phyloP scores from a whole-genome alignment of 2,888 invertebrate species.

The Lomographa bimaculata region DNA sequence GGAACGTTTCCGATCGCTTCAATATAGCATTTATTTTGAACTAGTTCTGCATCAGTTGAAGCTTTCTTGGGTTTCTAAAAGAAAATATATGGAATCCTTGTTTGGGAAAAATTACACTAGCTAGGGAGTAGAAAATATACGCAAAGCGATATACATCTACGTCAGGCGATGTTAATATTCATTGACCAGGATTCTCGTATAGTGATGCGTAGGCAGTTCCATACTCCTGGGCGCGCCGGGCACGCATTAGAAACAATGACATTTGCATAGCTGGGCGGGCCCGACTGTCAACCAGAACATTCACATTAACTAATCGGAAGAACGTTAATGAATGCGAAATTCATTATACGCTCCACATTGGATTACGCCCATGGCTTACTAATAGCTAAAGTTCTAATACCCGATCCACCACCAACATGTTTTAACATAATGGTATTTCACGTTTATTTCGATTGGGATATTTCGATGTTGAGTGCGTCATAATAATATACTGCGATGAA shows the following conservation, averaged over 20 bases:
- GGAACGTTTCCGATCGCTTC: slow-evolving; percentile 4
- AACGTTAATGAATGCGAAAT: slow-evolving; percentile 65
- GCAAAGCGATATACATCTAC: slow-evolving; percentile 39
- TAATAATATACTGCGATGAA: too few species aligned
- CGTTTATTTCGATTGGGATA: too few species aligned
- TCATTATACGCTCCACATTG: slow-evolving; percentile 53
- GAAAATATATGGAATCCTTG: too few species aligned
- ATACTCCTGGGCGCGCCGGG: slow-evolving; percentile 61
- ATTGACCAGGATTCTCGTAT: slow-evolving; percentile 61
- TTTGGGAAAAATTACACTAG: too few species aligned
- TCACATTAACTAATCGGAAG: slow-evolving; percentile 74
- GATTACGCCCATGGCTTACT: slow-evolving; percentile 42
- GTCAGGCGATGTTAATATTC: slow-evolving; percentile 63
- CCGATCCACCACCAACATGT: neutral
- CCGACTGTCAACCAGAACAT: slow-evolving; percentile 78
- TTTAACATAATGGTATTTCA: too few species aligned
- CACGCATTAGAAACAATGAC: slow-evolving; percentile 78
- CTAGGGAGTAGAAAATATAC: too few species aligned
- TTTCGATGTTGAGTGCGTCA: too few species aligned
- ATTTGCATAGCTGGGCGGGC: slow-evolving; percentile 78
- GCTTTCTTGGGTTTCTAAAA: too few species aligned
- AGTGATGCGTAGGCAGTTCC: slow-evolving; percentile 63
- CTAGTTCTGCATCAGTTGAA: too few species aligned
- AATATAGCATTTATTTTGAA: neutral
- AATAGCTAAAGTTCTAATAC: slow-evolving; percentile 20